phyloP scores from a whole-genome alignment of 2,888 invertebrate genomes.

The Rhimphoctona megacephalus region DNA sequence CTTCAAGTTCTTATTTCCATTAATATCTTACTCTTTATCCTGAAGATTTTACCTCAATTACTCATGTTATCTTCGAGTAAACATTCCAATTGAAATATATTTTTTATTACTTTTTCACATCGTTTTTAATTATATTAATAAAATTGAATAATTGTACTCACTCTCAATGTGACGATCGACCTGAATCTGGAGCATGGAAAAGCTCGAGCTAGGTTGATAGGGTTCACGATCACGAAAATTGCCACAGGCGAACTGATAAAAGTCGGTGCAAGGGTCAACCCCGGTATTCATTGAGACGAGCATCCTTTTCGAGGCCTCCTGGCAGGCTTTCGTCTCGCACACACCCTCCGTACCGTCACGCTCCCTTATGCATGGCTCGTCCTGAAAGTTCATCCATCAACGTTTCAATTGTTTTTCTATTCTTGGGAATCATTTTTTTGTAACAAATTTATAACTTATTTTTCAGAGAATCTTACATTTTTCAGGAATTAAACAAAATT shows the following conservation, averaged over 20 bases:
- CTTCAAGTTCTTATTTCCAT: neutral
- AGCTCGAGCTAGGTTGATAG: conserved; percentile 81
- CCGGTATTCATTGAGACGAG: conserved; percentile 83
- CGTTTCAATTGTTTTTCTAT: neutral
- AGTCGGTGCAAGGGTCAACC: conserved; percentile 85
- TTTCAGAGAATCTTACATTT: neutral
- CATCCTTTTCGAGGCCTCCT: conserved; percentile 82
- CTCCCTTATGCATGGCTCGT: conserved; percentile 83
- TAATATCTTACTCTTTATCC: neutral
- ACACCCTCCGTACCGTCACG: conserved; percentile 80
- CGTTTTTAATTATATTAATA: neutral
- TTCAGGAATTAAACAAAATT: neutral
- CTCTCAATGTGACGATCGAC: conserved; percentile 84
- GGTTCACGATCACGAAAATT: conserved; percentile 80
- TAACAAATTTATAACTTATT: neutral
- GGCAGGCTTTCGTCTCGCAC: conserved; percentile 81
- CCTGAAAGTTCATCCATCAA: conserved; percentile 75
- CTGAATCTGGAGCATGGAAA: conserved; percentile 82
- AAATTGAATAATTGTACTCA: conserved; percentile 78
- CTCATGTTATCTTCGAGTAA: neutral
- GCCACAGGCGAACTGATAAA: conserved; percentile 85
- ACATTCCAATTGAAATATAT: neutral
- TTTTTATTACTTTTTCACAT: neutral
- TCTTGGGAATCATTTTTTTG: neutral
- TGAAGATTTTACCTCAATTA: neutral